Conservation (phyloP, 2,113 vertebrate species). For the Semnopithecus entellus region DNA sequence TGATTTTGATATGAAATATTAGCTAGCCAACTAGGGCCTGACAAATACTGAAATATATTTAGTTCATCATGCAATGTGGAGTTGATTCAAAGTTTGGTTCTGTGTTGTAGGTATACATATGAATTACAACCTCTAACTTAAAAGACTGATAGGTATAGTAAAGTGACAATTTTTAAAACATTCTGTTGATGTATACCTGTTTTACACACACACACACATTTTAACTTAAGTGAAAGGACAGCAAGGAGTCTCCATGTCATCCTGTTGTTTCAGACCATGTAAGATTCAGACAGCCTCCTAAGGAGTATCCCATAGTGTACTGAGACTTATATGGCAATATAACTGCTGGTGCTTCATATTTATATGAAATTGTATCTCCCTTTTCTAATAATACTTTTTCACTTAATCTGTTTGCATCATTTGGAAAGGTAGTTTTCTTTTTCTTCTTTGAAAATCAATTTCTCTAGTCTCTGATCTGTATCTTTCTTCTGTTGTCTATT, state of each 20-base stretch:
- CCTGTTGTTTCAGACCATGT: neutral
- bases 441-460: neutral
- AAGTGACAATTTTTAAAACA: neutral
- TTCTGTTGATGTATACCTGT: neutral
- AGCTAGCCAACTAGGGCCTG: slow-evolving; percentile 69
- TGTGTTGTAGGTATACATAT: neutral
- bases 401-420: neutral
- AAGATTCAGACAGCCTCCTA: neutral
- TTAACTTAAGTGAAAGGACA: neutral
- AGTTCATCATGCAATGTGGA: slow-evolving; percentile 45
- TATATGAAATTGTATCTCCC: neutral
- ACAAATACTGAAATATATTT: slow-evolving; percentile 73
- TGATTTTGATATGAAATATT: slow-evolving; percentile 79
- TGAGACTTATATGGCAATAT: neutral
- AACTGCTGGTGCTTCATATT: neutral
- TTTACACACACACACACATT: neutral
- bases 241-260: neutral
- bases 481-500: neutral
- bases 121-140: neutral
- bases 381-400: neutral
- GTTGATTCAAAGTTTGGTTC: slow-evolving; percentile 44
- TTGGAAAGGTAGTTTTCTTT: neutral
- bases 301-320: neutral
- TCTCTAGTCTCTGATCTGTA: neutral
- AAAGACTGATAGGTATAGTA: neutral